phyloP scores from a whole-genome alignment of 1,140 invertebrate species.

The Hylaeus volcanicus region DNA sequence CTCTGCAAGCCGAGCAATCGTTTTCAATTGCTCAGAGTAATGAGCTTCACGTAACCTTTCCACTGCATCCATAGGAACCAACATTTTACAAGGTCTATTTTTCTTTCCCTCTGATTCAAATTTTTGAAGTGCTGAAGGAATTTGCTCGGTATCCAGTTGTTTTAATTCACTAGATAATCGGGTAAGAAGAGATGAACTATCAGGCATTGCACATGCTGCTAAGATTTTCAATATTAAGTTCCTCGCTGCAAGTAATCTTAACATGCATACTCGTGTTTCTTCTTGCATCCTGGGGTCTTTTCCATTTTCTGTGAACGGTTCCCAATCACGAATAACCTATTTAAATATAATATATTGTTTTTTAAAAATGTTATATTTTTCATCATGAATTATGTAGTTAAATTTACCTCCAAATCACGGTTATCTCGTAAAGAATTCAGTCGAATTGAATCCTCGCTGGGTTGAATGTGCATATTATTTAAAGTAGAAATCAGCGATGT shows the following conservation, averaged over 20 bases:
- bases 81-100: slow-evolving; percentile 69
- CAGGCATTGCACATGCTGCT: slow-evolving; percentile 66
- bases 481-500: slow-evolving; percentile 69
- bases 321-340: slow-evolving; percentile 76
- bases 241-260: slow-evolving; percentile 70
- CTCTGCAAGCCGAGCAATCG: slow-evolving; percentile 72
- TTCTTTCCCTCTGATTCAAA: slow-evolving; percentile 65
- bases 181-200: slow-evolving; percentile 65
- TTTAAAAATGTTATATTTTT: not conserved
- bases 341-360: slow-evolving; percentile 1
- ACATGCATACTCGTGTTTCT: slow-evolving; percentile 76
- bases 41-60: slow-evolving; percentile 75
- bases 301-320: slow-evolving; percentile 67
- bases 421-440: slow-evolving; percentile 83
- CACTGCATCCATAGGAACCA: slow-evolving; percentile 76
- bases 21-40: slow-evolving; percentile 73
- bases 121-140: slow-evolving; percentile 69
- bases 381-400: not conserved
- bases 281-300: slow-evolving; percentile 70
- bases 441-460: slow-evolving; percentile 80
- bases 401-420: slow-evolving; percentile 80
- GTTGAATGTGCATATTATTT: slow-evolving; percentile 82
- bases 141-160: slow-evolving; percentile 66
- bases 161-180: slow-evolving; percentile 69
- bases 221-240: slow-evolving; percentile 75